Base-by-base conservation (phyloP, 2,797 vertebrate genomes). In the Nannoperca australis region DNA sequence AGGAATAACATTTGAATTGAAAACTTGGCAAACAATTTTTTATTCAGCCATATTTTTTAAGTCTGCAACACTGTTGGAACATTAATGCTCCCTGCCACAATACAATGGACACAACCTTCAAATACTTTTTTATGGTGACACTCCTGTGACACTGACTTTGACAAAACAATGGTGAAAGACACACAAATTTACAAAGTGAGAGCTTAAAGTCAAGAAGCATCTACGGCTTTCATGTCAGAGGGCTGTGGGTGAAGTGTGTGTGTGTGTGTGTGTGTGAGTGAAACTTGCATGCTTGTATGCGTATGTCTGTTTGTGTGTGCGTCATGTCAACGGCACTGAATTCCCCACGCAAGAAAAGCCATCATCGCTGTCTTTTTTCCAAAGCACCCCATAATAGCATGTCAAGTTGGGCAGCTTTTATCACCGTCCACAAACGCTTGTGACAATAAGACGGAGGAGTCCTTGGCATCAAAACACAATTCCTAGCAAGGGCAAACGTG, bases 381-480 rank as follows among this genome's bases (percentile, higher is more conserved):
- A 83, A 82, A 85, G 64, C 67, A 61, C 54, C 71, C 44, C 51
- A 60, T 85, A 86, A 91, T 75, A 79, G 67, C 66, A 49, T 73
- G 79, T 91, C 88, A 82, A 53, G 61, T 62, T 10, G 0, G 44
- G 51, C 49, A 2, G 20, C 85, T 80, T 84, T 88, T 89, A 90
- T 89, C 73, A 44, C 51, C 64, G 2, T 82, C 61, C 77, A 68
- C 73, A 79, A 83, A 64, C 15, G 3, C 47, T 80, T 66, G 69
- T 90, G 90, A 91, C 88, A 90, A 70, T 59, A 80, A 74, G 76
- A 86, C 18, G 55, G 76, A 85, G 36, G 66, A 84, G 85, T 82
- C 83, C 89, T 86, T 89, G 87, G 67, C 84, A 84, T 89, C 83
- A 71, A 72, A 90, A 84, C 74, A 50, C 69, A 74, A 80, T 82